Base-by-base conservation (phyloP, 2,797 vertebrate genomes). In the Pempheris klunzingeri region DNA sequence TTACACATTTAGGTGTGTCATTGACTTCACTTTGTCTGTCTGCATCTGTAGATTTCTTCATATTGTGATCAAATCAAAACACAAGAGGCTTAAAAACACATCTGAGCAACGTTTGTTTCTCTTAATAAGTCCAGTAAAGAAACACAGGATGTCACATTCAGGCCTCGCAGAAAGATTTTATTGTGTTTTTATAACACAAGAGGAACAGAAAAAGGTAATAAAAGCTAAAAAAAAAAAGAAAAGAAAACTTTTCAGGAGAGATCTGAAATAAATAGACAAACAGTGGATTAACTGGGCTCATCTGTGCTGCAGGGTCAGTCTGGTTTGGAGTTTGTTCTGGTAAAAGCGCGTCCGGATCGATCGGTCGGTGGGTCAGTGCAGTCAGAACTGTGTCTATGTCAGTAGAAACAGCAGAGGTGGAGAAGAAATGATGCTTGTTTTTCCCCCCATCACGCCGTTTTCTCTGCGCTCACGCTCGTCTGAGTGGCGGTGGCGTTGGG, bases 401-500 rank as follows among this genome's bases (percentile, higher is more conserved):
- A 6, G 5, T 2, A 50, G 18, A 59, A 36, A 13, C 66, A 7
- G 50, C 1, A 22, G 15, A 12, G n/a, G 8, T 4, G n/a, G 15
- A 32, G 38, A 2, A 38, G 32, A 61, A 54, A 61, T 17, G 1
- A 38, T 12, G 26, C 43, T 1, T 1, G 4, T 17, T 14, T 12
- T 3, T 7, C 34, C n/a, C n/a, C n/a, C n/a, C n/a, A n/a, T 89
- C 84, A 87, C 22, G 55, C 78, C 3, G 76, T 13, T 0, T 74
- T 88, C 71, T 90, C 88, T 0, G 88, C 55, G 78, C 88, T 77
- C 60, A 91, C 77, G 10, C 85, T 77, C 4, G 75, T 89, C 81
- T 92, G 90, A 13, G 84, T 72, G 34, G 80, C 20, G 8, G 90
- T 84, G 70, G 68, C 54, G 9, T 68, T 86, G 39, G 96, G 96